Evolutionary conservation across 2,888 invertebrate species (phyloP).

Genomic region (Mechanitis messenoides): DNA sequence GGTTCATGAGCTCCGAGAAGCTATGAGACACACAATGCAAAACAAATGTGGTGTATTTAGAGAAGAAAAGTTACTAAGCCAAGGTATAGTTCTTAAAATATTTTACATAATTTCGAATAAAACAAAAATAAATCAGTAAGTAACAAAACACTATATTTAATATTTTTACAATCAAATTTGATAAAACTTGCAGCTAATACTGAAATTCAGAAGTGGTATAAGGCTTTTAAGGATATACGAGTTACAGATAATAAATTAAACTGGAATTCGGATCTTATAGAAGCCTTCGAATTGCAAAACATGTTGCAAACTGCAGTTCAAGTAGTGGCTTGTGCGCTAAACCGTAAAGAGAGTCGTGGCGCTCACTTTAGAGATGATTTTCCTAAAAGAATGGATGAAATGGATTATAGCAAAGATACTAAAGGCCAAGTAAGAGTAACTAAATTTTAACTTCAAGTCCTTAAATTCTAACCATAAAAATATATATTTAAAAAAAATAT

Average conservation of each 20-base stretch:
- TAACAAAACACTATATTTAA: too few relatives aligned
- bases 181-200: conserved; percentile 37
- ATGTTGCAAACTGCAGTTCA: conserved; percentile 92
- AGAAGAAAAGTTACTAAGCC: conserved; percentile 86
- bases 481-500: too few relatives aligned
- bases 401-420: conserved; percentile 91
- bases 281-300: conserved; percentile 97
- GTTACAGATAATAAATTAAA: conserved; percentile 83
- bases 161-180: not conserved
- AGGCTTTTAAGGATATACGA: conserved; percentile 83
- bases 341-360: conserved; percentile 97
- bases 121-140: too few relatives aligned
- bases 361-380: conserved; percentile 98
- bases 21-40: conserved; percentile 97
- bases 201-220: conserved; percentile 84
- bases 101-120: too few relatives aligned
- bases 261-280: conserved; percentile 97
- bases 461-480: not conserved
- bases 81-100: conserved; percentile 75
- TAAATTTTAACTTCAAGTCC: too few relatives aligned
- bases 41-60: conserved; percentile 98
- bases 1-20: conserved; percentile 87
- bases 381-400: conserved; percentile 91
- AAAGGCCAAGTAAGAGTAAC: conserved; percentile 80
- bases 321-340: conserved; percentile 88